phyloP scores from a whole-genome alignment of 2,888 invertebrate species.

The Nemotelus nigrinus region DNA sequence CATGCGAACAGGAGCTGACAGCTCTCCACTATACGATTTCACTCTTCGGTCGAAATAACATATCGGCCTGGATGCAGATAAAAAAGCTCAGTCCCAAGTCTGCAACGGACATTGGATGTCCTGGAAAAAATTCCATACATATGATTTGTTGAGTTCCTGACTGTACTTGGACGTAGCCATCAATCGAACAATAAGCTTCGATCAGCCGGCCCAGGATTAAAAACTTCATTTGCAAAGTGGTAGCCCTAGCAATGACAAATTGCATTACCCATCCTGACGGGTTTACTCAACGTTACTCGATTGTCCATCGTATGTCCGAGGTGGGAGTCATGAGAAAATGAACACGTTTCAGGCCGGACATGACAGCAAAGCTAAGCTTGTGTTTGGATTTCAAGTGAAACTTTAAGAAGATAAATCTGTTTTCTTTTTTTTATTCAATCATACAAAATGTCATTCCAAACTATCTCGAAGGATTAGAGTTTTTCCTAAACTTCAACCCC shows the following conservation, averaged over 20 bases:
- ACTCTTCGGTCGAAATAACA: background rate
- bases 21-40: slow-evolving; percentile 20
- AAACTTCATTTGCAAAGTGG: slow-evolving; percentile 51
- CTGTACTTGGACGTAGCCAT: slow-evolving; percentile 14
- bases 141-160: background rate
- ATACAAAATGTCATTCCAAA: too few species aligned
- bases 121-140: background rate
- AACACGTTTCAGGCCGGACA: slow-evolving; percentile 37
- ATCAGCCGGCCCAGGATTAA: slow-evolving; percentile 45
- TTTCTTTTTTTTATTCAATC: too few species aligned
- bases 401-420: too few species aligned
- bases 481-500: too few species aligned
- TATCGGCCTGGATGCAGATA: background rate
- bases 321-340: slow-evolving; percentile 43
- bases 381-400: too few species aligned
- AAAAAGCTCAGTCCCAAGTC: background rate
- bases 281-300: background rate
- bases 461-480: too few species aligned
- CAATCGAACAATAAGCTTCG: slow-evolving; percentile 46
- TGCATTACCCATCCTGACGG: slow-evolving; percentile 43
- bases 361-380: too few species aligned
- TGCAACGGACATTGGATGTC: background rate
- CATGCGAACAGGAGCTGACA: slow-evolving; percentile 45
- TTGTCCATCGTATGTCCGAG: background rate
- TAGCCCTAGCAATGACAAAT: slow-evolving; percentile 48